Base-by-base conservation (phyloP, 2,888 invertebrate genomes). In the Gandaritis pyraliata region DNA sequence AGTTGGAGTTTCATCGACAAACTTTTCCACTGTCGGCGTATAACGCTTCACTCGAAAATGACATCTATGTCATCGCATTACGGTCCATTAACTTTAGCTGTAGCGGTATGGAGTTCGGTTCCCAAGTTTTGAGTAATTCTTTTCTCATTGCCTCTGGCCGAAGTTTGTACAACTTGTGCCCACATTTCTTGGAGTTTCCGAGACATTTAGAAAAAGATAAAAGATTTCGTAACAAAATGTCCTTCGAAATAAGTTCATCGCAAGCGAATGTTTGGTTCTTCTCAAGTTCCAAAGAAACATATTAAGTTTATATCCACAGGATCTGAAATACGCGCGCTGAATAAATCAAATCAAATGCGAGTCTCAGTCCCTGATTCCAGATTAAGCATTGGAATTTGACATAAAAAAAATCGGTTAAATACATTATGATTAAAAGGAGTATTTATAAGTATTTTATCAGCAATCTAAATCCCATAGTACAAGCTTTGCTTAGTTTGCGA, bases 1-100 rank as follows among this genome's bases (percentile, higher is more conserved):
- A 69, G 70, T 68, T 66, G 33, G 68, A 67, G 65, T 64, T 66
- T 65, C 64, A 69, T 70, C 65, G 67, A 66, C 64, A 64, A 69
- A 66, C 49, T 64, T 61, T 15, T 16, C 41, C 30, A 50, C 38
- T 45, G 54, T 48, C 41, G 36, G 52, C 43, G 50, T 13, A 56
- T 56, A 52, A 16, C 23, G 55, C 46, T 41, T 61, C 50, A 53
- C 58, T 65, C 65, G 51, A 71, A 65, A 65, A 60, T 66, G 67
- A 69, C 64, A 64, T 66, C 67, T 71, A 63, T 56, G 15, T 55
- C 57, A 46, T 36, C n/a, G 53, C 23, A 16, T 18, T 46, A 58
- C 66, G 55, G 45, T 59, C 54, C 52, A 61, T 36, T 23, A 50
- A 48, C 39, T 39, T 61, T 50, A n/a, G 56, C 12, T 41, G 29